These are phyloP conservation scores for Denticeps clupeoides DNA, from an alignment of 2,797 vertebrate genomes.

Conservation along the genomic window DNA sequence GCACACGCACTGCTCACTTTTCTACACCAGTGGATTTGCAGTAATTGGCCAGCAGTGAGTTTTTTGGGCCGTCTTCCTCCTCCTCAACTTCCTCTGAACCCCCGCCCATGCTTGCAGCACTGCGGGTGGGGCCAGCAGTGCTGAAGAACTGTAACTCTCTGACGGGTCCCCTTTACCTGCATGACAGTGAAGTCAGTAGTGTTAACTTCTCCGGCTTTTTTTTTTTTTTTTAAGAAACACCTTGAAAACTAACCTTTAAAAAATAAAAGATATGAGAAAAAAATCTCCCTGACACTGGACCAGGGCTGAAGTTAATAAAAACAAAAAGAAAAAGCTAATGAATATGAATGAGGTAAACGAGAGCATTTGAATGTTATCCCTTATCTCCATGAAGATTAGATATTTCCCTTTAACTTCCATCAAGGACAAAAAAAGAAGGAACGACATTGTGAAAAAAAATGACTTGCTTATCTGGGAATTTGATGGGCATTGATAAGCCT, in stretches of 20 bases:
- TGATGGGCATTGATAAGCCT: conserved; percentile 52
- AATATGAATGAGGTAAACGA: conserved; percentile 58
- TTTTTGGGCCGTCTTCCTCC: no score
- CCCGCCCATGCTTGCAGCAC: no score
- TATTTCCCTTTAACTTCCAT: conserved; percentile 51
- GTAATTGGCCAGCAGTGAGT: no score
- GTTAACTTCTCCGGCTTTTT: conserved; percentile 30
- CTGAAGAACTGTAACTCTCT: not conserved
- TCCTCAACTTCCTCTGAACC: no score
- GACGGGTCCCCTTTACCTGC: conserved; percentile 21
- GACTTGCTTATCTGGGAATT: conserved; percentile 39
- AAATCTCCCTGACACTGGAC: conserved; percentile 43
- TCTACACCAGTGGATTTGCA: no score
- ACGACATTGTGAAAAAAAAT: conserved; percentile 34
- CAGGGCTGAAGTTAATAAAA: conserved; percentile 36
- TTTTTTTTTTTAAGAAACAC: not conserved
- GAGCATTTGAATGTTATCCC: conserved; percentile 53
- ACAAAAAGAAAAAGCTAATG: conserved; percentile 38
- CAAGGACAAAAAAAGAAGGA: conserved; percentile 42
- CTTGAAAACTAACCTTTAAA: not conserved
- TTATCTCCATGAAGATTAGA: conserved; percentile 62
- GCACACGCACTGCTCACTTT: no score
- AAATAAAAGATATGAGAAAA: no score
- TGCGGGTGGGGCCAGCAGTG: conserved; percentile 36
- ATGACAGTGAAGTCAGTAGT: conserved; percentile 32